Evolutionary conservation across 2,888 invertebrate genomes (phyloP).

Genomic region (Rhabditoides inermis): DNA sequence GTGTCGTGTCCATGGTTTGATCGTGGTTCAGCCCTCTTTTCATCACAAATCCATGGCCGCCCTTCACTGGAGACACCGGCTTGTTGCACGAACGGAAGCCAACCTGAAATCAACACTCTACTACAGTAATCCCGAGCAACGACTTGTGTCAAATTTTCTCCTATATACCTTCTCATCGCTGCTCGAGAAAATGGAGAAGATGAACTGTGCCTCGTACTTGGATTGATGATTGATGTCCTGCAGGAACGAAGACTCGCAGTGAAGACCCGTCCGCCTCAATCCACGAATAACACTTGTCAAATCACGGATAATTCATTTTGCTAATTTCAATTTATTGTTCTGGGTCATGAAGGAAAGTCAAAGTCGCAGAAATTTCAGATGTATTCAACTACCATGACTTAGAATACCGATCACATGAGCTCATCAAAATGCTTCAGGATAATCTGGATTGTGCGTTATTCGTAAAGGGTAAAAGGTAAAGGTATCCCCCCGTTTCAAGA

Average conservation of each 20-base stretch:
- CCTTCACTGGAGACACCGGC: conserved; percentile 41
- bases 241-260: conserved; percentile 48
- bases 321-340: background rate
- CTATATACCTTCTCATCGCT: conserved; percentile 41
- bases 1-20: conserved; percentile 43
- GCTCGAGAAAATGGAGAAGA: conserved; percentile 47
- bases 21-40: conserved; percentile 27
- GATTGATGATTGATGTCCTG: conserved; percentile 43
- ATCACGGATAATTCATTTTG: background rate
- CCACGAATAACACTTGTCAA: background rate
- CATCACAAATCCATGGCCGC: conserved; percentile 45
- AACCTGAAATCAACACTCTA: conserved; percentile 14
- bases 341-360: too few species aligned
- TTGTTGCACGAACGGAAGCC: conserved; percentile 37
- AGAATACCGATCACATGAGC: too few species aligned
- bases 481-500: too few species aligned
- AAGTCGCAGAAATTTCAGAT: too few species aligned
- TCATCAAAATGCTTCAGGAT: too few species aligned
- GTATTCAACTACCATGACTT: too few species aligned
- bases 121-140: background rate
- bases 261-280: conserved; percentile 39
- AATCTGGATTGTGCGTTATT: too few species aligned
- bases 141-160: background rate
- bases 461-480: too few species aligned
- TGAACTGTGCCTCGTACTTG: conserved; percentile 40